Conservation (phyloP, 2,797 vertebrate genomes). For the Malacoraja senta region DNA sequence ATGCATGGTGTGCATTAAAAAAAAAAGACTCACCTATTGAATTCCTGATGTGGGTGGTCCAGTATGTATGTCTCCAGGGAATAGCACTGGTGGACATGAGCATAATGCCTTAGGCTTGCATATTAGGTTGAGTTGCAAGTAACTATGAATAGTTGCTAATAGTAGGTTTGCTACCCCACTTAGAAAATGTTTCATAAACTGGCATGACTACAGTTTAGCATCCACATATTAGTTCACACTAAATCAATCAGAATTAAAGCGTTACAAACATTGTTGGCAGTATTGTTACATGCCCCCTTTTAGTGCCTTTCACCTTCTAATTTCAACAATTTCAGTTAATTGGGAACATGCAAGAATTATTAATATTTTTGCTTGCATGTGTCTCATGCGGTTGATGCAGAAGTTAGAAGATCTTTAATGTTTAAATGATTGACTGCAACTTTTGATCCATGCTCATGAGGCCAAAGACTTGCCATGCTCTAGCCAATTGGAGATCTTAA, state of each 20-base stretch:
- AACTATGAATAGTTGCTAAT: background rate
- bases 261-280: background rate
- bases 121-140: constrained; percentile 4
- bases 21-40: background rate
- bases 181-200: background rate
- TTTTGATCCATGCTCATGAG: background rate
- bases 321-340: background rate
- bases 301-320: background rate
- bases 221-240: background rate
- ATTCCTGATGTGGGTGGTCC: background rate
- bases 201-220: background rate
- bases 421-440: background rate
- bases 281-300: background rate
- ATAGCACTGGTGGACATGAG: background rate
- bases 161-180: background rate
- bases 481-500: background rate
- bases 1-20: background rate
- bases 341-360: background rate
- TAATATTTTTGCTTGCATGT: too few species aligned
- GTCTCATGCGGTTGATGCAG: background rate
- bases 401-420: background rate
- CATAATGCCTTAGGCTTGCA: background rate
- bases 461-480: background rate
- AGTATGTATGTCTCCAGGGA: background rate
- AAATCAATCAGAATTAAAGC: background rate